Conservation (phyloP, 2,888 invertebrate genomes). For the Trichopria drosophilae region DNA sequence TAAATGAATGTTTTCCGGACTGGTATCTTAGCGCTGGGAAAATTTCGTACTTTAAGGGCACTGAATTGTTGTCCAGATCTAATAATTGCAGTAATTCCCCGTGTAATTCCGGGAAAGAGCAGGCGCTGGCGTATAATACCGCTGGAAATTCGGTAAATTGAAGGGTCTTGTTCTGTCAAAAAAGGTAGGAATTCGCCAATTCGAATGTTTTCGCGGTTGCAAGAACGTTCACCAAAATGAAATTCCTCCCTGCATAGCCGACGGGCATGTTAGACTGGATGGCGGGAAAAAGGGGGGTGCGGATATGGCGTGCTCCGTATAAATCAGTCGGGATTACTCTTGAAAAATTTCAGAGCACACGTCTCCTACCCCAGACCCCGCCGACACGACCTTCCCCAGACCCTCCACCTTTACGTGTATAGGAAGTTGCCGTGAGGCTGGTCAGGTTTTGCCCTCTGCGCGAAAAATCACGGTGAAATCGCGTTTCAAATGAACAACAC, state of each 20-base stretch:
- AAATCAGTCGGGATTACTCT: conserved; percentile 40
- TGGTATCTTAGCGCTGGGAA: too few species aligned
- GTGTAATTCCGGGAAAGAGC: too few species aligned
- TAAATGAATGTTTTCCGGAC: too few species aligned
- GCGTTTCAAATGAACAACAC: conserved; percentile 18
- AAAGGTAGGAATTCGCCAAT: too few species aligned
- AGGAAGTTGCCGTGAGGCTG: conserved; percentile 18
- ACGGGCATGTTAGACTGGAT: conserved; percentile 24
- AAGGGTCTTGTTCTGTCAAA: too few species aligned
- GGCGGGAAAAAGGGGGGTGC: conserved; percentile 32
- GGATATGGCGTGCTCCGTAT: conserved; percentile 32
- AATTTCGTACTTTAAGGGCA: too few species aligned
- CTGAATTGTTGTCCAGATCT: too few species aligned
- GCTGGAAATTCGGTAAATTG: too few species aligned
- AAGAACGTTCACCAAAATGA: conserved; percentile 42
- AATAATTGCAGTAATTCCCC: too few species aligned
- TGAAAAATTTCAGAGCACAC: conserved; percentile 39
- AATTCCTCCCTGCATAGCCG: conserved; percentile 42
- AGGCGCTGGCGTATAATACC: too few species aligned
- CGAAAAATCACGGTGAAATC: conserved; percentile 18
- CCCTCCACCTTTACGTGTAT: too few species aligned
- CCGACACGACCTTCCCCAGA: conserved; percentile 12
- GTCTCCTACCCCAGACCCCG: conserved; percentile 20
- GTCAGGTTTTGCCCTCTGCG: conserved; percentile 18
- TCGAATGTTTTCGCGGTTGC: conserved; percentile 29